phyloP scores from a whole-genome alignment of 2,113 vertebrate species.

The Riparia riparia region DNA sequence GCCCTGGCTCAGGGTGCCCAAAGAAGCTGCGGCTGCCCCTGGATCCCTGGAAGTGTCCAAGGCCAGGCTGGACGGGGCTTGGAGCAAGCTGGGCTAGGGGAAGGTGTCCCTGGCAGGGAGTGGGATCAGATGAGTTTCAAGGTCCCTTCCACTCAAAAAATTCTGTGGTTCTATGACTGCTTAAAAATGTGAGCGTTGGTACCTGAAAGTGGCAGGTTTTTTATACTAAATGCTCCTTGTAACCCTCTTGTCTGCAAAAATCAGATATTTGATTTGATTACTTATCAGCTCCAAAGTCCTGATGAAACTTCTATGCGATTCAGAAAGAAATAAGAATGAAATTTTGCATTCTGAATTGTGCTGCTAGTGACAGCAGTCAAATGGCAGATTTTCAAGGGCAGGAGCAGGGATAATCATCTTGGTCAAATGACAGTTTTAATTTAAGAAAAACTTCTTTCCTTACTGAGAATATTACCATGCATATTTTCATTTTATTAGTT shows the following conservation, averaged over 20 bases:
- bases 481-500: constrained; percentile 35
- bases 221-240: neutral
- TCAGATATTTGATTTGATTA: neutral
- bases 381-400: neutral
- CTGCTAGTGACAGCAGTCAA: neutral
- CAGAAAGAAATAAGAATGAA: neutral
- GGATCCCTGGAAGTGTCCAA: neutral
- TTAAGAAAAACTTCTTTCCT: neutral
- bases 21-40: neutral
- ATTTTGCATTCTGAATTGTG: neutral
- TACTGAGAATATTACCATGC: neutral
- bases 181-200: neutral
- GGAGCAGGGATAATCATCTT: neutral
- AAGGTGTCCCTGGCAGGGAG: neutral
- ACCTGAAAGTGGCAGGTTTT: neutral
- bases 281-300: neutral
- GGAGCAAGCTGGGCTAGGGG: accelerated
- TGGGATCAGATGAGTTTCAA: neutral
- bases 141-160: neutral
- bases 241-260: neutral
- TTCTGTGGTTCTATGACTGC: neutral
- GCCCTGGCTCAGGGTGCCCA: neutral
- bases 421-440: constrained; percentile 3
- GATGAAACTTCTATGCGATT: neutral
- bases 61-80: accelerated